Evolutionary conservation across 2,113 vertebrate species (phyloP).

Genomic region (Glareola pratincola): DNA sequence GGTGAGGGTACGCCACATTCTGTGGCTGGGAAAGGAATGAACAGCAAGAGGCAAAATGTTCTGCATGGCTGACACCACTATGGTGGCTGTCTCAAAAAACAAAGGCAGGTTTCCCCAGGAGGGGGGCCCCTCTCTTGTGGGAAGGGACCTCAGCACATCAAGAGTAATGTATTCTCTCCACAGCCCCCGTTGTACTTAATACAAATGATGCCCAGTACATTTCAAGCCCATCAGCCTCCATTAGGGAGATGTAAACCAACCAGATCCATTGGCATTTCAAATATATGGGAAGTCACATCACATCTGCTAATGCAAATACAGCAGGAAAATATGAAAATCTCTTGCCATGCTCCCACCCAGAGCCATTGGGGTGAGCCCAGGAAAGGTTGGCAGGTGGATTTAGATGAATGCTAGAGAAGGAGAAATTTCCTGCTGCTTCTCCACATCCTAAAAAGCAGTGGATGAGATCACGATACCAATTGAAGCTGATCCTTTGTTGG

Average conservation of each 20-base stretch:
- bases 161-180: neutral
- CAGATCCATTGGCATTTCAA: neutral
- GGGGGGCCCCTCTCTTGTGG: neutral
- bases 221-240: neutral
- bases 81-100: neutral
- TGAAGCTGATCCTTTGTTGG: neutral
- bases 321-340: neutral
- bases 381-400: neutral
- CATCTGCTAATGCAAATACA: neutral
- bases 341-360: neutral
- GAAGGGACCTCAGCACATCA: neutral
- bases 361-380: neutral
- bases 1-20: neutral
- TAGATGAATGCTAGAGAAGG: neutral
- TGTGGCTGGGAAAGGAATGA: neutral
- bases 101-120: neutral
- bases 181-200: neutral
- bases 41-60: neutral
- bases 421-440: neutral
- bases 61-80: rapidly evolving
- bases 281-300: neutral
- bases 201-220: neutral
- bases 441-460: neutral
- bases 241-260: neutral
- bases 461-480: neutral